These are phyloP conservation scores for Peribatodes rhomboidaria DNA, from an alignment of 2,888 invertebrate species.

Conservation along the genomic window DNA sequence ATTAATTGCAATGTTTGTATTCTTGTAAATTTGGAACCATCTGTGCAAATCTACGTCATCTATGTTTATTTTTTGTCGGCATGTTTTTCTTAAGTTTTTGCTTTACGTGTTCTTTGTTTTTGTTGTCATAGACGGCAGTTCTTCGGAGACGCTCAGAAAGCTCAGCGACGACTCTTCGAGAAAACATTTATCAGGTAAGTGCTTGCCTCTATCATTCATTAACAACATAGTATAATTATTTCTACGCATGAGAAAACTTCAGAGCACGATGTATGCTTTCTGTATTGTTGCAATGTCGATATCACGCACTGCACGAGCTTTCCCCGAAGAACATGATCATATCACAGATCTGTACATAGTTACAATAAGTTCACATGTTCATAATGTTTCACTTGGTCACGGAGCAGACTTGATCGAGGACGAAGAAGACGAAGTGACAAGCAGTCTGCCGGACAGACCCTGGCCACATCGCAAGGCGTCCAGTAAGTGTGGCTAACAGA, in stretches of 20 bases:
- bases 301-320: conserved; percentile 45
- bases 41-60: conserved; percentile 54
- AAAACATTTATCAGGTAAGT: conserved; percentile 85
- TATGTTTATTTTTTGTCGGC: conserved; percentile 66
- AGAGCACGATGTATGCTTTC: conserved; percentile 73
- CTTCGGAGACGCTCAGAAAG: conserved; percentile 80
- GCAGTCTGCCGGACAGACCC: conserved; percentile 78
- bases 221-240: conserved; percentile 7
- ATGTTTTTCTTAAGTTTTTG: conserved; percentile 74
- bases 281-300: conserved; percentile 46
- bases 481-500: conserved; percentile 77
- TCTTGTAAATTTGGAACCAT: conserved; percentile 50
- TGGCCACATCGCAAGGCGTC: conserved; percentile 85
- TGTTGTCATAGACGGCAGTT: conserved; percentile 85
- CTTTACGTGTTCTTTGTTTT: conserved; percentile 82
- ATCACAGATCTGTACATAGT: conserved; percentile 56
- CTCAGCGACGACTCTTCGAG: conserved; percentile 84
- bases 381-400: conserved; percentile 54
- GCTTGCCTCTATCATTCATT: conserved; percentile 17
- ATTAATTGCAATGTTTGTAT: conserved; percentile 58
- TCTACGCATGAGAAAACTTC: conserved; percentile 64
- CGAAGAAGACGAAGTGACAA: conserved; percentile 85
- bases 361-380: conserved; percentile 57
- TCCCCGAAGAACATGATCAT: conserved; percentile 44
- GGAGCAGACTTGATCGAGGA: conserved; percentile 86